phyloP scores from a whole-genome alignment of 2,113 vertebrate genomes.

The Calidris pugnax region DNA sequence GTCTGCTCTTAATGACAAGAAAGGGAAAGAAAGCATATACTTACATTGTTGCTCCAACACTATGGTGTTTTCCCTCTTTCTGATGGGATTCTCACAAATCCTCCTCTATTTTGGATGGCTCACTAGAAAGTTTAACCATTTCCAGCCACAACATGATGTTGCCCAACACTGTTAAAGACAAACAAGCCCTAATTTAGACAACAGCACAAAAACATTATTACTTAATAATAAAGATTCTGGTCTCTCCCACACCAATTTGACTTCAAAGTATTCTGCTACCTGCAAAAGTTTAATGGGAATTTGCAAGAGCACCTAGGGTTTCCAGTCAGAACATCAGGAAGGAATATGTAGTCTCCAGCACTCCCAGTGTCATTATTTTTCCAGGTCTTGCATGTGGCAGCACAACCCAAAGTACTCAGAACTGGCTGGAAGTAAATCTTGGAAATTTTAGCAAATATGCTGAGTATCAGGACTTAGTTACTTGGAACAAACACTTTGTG shows the following conservation, averaged over 20 bases:
- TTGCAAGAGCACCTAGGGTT: not conserved
- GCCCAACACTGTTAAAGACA: not conserved
- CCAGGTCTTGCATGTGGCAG: not conserved
- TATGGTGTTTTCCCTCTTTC: not conserved
- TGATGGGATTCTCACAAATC: not conserved
- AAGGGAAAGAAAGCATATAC: not conserved
- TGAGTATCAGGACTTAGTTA: not conserved
- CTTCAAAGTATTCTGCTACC: not conserved
- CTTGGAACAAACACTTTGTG: not conserved
- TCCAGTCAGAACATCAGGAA: not conserved
- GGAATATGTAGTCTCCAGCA: not conserved
- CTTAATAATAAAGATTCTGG: not conserved
- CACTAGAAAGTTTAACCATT: not conserved
- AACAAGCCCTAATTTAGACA: not conserved
- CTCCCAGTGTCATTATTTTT: not conserved
- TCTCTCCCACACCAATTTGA: not conserved
- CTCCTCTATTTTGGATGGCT: not conserved
- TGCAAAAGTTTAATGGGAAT: not conserved
- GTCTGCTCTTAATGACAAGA: not conserved
- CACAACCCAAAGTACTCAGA: not conserved
- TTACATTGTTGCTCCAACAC: not conserved
- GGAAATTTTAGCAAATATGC: slow-evolving; percentile 6
- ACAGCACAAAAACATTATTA: not conserved
- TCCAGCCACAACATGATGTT: not conserved
- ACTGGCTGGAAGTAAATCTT: slow-evolving; percentile 18